Evolutionary conservation across 2,113 vertebrate species (phyloP), one percentile per base, ranked within the genome.

Genomic region (Solenodon paradoxus): DNA sequence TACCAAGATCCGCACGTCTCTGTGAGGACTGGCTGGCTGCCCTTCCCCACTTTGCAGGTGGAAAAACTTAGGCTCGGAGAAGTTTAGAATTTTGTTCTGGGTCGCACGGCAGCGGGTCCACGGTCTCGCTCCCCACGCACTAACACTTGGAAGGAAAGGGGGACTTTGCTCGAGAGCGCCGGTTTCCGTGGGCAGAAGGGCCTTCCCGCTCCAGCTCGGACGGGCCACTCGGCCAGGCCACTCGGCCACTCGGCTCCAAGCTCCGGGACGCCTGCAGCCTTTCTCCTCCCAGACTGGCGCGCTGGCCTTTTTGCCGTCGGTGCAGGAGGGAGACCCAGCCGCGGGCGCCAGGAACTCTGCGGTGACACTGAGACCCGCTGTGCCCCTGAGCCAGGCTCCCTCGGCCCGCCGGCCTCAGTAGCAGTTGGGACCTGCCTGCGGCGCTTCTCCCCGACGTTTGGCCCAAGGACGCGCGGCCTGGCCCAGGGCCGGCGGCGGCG

Each of bases 31-130:
- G 72, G 22, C 1, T 9, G 72, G 22, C 1, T 9, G 35, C 15
- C 7, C 16, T 63, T 16, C 42, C 35, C 22, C 89, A 40, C 1
- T 75, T 51, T 61, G 45, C 74, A 38, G 42, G 3, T 16, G 30
- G 9, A 51, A 88, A 68, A 30, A n/a, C 7, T 35, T 30, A 71
- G 12, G 28, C 24, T 42, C 80, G 16, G 17, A 59, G 79, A 68
- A 63, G 38, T 42, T 77, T 51, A 1, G 55, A 51, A n/a, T 61
- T 71, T 69, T 78, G 45, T 13, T 79, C 69, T 35, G 83, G 20
- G 38, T 32, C 4, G 5, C 5, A 2, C 7, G 10, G 51, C 6
- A 0, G 7, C 5, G 3, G 11, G n/a, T 15, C 12, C 10, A 8
- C 63, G 12, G 30, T 64, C 1, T 13, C 11, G 10, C n/a, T 61